These are phyloP conservation scores for Nymphalis c-album DNA, from an alignment of 2,888 invertebrate species.

Conservation along the genomic window DNA sequence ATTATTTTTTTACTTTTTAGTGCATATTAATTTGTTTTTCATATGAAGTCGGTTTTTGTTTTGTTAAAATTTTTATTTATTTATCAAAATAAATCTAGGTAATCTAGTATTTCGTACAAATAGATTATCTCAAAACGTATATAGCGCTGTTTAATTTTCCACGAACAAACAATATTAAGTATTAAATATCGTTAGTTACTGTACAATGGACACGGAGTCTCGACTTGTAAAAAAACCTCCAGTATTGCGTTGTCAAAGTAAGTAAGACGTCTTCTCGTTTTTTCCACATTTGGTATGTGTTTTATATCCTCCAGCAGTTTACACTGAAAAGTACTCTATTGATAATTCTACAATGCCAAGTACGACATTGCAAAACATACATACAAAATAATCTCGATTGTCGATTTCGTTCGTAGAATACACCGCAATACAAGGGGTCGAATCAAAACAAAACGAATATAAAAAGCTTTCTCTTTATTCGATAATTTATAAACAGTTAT, in stretches of 20 bases:
- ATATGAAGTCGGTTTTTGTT: no score
- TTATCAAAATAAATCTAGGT: no score
- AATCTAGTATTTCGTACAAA: no score
- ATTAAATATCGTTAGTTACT: no score
- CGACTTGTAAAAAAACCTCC: constrained; percentile 16
- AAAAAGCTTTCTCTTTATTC: background rate
- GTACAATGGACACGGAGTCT: constrained; percentile 11
- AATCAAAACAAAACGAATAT: background rate
- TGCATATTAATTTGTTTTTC: no score
- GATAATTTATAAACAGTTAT: background rate
- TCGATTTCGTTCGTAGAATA: no score
- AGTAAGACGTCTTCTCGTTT: constrained; percentile 20
- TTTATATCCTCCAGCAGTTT: background rate
- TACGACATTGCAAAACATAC: background rate
- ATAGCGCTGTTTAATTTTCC: no score
- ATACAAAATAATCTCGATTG: background rate
- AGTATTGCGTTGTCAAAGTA: constrained; percentile 20
- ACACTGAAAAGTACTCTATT: background rate
- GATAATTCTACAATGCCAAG: background rate
- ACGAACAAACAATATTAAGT: no score
- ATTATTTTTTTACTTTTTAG: no score
- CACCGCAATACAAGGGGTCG: background rate
- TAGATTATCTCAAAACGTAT: no score
- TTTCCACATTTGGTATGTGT: background rate
- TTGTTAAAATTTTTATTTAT: no score